Evolutionary conservation across 2,113 vertebrate species (phyloP).

Genomic region (Mesocricetus auratus): DNA sequence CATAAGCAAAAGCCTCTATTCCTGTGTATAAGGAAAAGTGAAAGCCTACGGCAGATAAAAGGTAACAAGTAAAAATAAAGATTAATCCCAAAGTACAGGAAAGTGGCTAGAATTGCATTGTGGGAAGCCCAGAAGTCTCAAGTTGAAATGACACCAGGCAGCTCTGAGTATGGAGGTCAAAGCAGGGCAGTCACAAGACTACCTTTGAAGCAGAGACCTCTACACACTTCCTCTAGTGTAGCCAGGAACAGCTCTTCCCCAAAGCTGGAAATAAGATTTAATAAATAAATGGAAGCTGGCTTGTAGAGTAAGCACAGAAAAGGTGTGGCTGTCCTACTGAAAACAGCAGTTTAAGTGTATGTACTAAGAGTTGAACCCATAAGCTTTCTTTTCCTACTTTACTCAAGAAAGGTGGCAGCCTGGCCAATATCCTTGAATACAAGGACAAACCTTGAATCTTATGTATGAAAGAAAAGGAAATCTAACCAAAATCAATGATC

Average conservation of each 20-base stretch:
- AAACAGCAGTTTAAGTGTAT: slow-evolving; percentile 6
- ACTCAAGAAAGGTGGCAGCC: neutral
- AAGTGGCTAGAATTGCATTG: neutral
- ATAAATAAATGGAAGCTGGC: neutral
- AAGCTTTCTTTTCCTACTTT: neutral
- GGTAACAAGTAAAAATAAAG: neutral
- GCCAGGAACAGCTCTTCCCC: neutral
- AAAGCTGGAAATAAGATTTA: neutral
- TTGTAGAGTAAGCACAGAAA: neutral
- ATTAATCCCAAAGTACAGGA: slow-evolving; percentile 13
- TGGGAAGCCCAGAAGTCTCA: slow-evolving; percentile 26
- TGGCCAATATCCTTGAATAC: neutral
- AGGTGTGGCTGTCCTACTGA: neutral
- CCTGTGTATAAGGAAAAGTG: neutral
- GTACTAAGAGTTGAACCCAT: neutral
- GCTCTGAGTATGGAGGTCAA: slow-evolving; percentile 35
- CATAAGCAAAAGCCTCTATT: neutral
- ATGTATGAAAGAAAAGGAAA: neutral
- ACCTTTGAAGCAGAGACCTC: neutral
- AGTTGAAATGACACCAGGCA: slow-evolving; percentile 1
- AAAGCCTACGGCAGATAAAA: neutral
- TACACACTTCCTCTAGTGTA: neutral
- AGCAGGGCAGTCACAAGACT: neutral
- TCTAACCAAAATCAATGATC: neutral
- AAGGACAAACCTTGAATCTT: neutral